Percentiles rank a stretch among this genome's conserved stretches.
phyloP scores from a whole-genome alignment of 2,113 vertebrate genomes.

The Syrmaticus mikado region DNA sequence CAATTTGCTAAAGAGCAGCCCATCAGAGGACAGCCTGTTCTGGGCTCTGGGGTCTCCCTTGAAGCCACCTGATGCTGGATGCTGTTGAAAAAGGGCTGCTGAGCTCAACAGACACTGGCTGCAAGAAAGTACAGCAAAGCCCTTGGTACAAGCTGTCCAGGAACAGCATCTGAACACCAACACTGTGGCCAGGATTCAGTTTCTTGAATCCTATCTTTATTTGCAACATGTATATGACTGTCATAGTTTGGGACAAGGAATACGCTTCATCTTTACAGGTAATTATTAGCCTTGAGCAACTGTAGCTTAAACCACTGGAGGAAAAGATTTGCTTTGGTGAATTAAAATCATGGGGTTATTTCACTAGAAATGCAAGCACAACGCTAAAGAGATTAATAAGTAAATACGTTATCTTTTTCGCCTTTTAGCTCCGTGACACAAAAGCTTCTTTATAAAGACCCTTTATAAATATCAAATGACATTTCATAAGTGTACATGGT shows the following conservation, averaged over 20 bases:
- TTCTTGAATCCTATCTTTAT: not conserved
- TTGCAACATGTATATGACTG: not conserved
- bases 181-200: not conserved
- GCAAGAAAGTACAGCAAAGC: not conserved
- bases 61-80: not conserved
- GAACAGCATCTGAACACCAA: not conserved
- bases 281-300: slow-evolving; percentile 70
- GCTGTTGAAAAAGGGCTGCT: not conserved
- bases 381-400: slow-evolving; percentile 47
- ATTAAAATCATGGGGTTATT: slow-evolving; percentile 69
- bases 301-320: slow-evolving; percentile 49
- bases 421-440: slow-evolving; percentile 50
- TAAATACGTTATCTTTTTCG: slow-evolving; percentile 42
- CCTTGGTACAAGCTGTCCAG: not conserved
- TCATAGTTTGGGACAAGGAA: not conserved
- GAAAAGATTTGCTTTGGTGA: slow-evolving; percentile 59
- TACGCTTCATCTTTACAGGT: slow-evolving; percentile 46
- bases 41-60: not conserved
- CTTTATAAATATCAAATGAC: slow-evolving; percentile 41
- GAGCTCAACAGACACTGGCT: not conserved
- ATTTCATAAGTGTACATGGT: slow-evolving; percentile 37
- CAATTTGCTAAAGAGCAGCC: not conserved
- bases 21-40: rapidly evolving
- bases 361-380: slow-evolving; percentile 42
- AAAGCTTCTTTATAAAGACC: slow-evolving; percentile 34